These are phyloP conservation scores for Myotis davidii DNA, from an alignment of 2,113 vertebrate species.

Conservation along the genomic window DNA sequence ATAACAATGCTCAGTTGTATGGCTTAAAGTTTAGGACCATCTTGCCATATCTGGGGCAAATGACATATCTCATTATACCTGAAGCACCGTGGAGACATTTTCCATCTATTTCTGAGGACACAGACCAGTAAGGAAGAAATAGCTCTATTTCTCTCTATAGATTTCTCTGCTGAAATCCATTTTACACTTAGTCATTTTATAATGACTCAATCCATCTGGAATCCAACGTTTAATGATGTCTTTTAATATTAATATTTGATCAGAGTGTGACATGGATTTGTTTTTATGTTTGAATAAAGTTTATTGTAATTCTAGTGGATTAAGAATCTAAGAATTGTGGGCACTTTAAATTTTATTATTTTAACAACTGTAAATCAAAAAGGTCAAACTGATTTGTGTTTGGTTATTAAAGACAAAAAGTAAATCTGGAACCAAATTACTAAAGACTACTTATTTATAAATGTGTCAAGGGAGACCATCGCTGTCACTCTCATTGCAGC, in stretches of 20 bases:
- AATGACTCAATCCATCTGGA: neutral
- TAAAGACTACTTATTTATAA: neutral
- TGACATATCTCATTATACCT: neutral
- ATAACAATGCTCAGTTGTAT: neutral
- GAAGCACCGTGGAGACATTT: neutral
- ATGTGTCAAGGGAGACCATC: neutral
- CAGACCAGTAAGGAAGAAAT: neutral
- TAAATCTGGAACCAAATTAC: neutral
- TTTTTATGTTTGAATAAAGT: neutral
- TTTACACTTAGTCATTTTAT: neutral
- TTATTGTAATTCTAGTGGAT: neutral
- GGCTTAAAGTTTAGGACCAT: neutral
- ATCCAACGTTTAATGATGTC: neutral
- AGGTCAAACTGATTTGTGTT: neutral
- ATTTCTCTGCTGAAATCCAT: neutral
- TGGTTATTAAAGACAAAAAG: neutral
- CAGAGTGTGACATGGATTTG: neutral
- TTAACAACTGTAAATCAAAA: neutral
- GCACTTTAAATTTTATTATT: neutral
- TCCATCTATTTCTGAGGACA: neutral
- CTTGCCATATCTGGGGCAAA: constrained; percentile 32
- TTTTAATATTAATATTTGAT: neutral
- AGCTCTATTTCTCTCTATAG: neutral
- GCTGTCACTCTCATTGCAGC: neutral
- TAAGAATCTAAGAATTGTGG: neutral